Conservation (phyloP, 2,888 invertebrate species). For the Chloroclystis v-ata region DNA sequence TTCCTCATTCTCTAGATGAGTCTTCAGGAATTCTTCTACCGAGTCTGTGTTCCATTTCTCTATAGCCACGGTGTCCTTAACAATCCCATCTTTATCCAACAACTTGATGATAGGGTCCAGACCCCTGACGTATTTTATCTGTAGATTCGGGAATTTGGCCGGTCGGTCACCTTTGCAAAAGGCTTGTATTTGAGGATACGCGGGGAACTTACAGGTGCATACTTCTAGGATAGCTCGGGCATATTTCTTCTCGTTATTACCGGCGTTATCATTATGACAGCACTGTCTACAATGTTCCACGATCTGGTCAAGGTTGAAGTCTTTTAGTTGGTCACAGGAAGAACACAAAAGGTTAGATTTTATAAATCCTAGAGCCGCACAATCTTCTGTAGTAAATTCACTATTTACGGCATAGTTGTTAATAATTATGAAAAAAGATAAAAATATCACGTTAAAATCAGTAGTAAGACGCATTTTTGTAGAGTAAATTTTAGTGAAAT, state of each 20-base stretch:
- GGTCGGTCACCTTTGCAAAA: constrained; percentile 97
- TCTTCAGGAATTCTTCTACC: constrained; percentile 95
- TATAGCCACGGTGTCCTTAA: constrained; percentile 93
- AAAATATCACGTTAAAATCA: constrained; percentile 18
- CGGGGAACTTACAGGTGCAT: constrained; percentile 98
- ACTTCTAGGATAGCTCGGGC: constrained; percentile 96
- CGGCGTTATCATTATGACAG: constrained; percentile 85
- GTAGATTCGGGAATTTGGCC: constrained; percentile 92
- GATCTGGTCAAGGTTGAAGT: constrained; percentile 83
- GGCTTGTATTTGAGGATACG: constrained; percentile 98
- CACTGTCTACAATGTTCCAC: constrained; percentile 87
- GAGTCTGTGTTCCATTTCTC: constrained; percentile 99
- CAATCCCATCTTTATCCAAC: constrained; percentile 88
- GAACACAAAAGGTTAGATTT: constrained; percentile 92
- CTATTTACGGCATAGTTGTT: constrained; percentile 38
- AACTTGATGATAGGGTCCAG: constrained; percentile 96
- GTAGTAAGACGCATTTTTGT: constrained; percentile 18
- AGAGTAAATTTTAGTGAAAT: neutral
- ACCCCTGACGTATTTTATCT: constrained; percentile 95
- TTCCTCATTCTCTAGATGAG: constrained; percentile 84
- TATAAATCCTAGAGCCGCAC: constrained; percentile 89
- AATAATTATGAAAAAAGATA: constrained; percentile 24
- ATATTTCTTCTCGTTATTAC: constrained; percentile 84
- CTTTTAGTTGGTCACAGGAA: constrained; percentile 89
- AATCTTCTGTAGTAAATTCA: constrained; percentile 88